phyloP scores from a whole-genome alignment of 2,113 vertebrate species.

The Sisor rabdophorus region DNA sequence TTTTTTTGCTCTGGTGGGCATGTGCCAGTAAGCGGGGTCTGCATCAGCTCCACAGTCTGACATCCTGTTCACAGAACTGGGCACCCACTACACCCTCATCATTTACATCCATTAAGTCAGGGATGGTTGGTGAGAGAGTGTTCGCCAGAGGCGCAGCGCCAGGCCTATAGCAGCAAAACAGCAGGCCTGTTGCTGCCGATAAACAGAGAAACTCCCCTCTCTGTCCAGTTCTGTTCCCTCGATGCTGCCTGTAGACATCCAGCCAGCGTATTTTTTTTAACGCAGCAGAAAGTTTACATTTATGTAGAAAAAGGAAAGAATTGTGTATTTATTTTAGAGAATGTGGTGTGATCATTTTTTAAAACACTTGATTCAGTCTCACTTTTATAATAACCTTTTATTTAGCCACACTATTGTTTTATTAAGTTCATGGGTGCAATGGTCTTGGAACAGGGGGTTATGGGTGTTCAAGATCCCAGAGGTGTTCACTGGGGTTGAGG shows the following conservation, averaged over 20 bases:
- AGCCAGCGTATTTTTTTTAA: conserved; percentile 48
- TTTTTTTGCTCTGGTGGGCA: conserved; percentile 60
- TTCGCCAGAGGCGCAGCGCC: conserved; percentile 58
- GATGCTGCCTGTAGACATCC: conserved; percentile 47
- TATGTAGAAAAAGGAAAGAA: conserved; percentile 60
- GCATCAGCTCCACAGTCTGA: conserved; percentile 59
- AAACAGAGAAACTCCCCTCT: conserved; percentile 63
- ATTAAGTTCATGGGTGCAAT: no score
- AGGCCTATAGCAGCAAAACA: conserved; percentile 44
- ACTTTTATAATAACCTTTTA: no score
- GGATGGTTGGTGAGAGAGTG: conserved; percentile 41
- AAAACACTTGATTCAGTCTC: no score
- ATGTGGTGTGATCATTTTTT: conserved; percentile 63
- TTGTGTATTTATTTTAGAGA: conserved; percentile 71
- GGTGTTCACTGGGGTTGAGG: no score
- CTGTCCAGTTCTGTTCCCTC: conserved; percentile 59
- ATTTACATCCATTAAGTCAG: conserved; percentile 72
- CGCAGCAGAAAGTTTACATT: conserved; percentile 38
- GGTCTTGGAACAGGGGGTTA: no score
- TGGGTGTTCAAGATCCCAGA: no score
- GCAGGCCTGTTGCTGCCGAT: conserved; percentile 67
- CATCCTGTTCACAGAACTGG: conserved; percentile 50
- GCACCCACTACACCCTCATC: conserved; percentile 60
- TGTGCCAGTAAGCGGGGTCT: conserved; percentile 56
- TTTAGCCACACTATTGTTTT: no score